phyloP scores from a whole-genome alignment of 2,113 vertebrate species.

The Poecilia latipinna region DNA sequence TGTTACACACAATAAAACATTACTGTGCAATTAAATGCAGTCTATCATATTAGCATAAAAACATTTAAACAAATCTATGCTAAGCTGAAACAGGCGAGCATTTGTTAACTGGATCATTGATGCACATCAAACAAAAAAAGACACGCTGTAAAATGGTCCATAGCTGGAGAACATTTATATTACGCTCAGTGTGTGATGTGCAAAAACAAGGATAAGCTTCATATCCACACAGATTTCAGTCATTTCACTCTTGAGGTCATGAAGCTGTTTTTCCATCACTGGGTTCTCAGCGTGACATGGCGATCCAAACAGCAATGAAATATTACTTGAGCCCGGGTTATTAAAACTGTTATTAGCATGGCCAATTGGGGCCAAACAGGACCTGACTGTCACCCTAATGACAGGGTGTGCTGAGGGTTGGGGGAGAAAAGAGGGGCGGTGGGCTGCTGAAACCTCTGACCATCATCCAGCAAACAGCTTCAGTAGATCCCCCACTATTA shows the following conservation, averaged over 20 bases:
- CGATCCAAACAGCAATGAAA: conserved; percentile 77
- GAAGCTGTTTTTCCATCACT: conserved; percentile 74
- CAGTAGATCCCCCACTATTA: conserved; percentile 46
- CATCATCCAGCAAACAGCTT: conserved; percentile 48
- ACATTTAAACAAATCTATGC: conserved; percentile 5
- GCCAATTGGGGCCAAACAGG: conserved; percentile 76
- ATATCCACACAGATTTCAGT: conserved; percentile 59
- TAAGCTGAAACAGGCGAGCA: conserved; percentile 7
- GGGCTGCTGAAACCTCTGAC: conserved; percentile 63
- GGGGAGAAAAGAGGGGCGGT: conserved; percentile 31
- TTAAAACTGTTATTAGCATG: conserved; percentile 81
- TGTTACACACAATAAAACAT: conserved; percentile 32
- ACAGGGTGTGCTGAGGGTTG: conserved; percentile 71
- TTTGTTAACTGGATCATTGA: conserved; percentile 4
- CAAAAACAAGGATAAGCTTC: conserved; percentile 41
- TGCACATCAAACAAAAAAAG: conserved; percentile 14
- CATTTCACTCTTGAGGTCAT: conserved; percentile 59
- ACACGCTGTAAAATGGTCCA: conserved; percentile 37
- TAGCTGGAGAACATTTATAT: conserved; percentile 28
- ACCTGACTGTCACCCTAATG: conserved; percentile 80
- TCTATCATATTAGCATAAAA: conserved; percentile 41
- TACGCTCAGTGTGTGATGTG: conserved; percentile 33
- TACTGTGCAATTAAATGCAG: conserved; percentile 39
- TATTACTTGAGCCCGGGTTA: conserved; percentile 72
- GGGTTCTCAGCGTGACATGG: conserved; percentile 62